Conservation (phyloP, 2,113 vertebrate genomes). For the Forbesichthys agassizii region DNA sequence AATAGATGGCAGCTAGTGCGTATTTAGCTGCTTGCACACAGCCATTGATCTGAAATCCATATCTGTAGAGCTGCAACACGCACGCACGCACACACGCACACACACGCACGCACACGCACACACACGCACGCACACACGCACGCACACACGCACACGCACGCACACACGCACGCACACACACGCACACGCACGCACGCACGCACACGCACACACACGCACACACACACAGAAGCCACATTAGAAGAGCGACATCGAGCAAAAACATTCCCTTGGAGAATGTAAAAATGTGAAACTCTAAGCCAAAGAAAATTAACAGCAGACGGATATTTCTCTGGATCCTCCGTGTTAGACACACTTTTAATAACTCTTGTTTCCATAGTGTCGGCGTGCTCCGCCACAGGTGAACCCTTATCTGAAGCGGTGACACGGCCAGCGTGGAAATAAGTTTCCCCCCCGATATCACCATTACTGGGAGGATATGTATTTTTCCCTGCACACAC, state of each 20-base stretch:
- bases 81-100: slow-evolving; percentile 6
- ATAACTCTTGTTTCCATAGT: slow-evolving; percentile 56
- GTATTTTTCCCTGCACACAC: slow-evolving; percentile 63
- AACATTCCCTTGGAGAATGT: slow-evolving; percentile 25
- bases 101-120: slow-evolving; percentile 29
- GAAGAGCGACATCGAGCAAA: neutral
- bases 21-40: slow-evolving; percentile 39
- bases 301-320: slow-evolving; percentile 29
- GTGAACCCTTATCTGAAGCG: slow-evolving; percentile 67
- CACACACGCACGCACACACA: too few species aligned
- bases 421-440: slow-evolving; percentile 54
- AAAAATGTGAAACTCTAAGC: slow-evolving; percentile 38
- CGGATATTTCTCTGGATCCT: slow-evolving; percentile 46
- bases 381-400: slow-evolving; percentile 35
- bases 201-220: slow-evolving; percentile 25
- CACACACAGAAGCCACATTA: neutral
- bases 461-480: slow-evolving; percentile 65
- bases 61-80: slow-evolving; percentile 48
- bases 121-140: slow-evolving; percentile 27
- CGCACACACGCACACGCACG: too few species aligned
- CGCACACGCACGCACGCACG: too few species aligned
- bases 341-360: slow-evolving; percentile 56
- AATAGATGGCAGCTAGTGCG: slow-evolving; percentile 64
- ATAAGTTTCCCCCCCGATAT: slow-evolving; percentile 70
- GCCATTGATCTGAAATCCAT: slow-evolving; percentile 56